Base-by-base conservation (phyloP, 2,888 invertebrate species). In the Oasisia sp. region DNA sequence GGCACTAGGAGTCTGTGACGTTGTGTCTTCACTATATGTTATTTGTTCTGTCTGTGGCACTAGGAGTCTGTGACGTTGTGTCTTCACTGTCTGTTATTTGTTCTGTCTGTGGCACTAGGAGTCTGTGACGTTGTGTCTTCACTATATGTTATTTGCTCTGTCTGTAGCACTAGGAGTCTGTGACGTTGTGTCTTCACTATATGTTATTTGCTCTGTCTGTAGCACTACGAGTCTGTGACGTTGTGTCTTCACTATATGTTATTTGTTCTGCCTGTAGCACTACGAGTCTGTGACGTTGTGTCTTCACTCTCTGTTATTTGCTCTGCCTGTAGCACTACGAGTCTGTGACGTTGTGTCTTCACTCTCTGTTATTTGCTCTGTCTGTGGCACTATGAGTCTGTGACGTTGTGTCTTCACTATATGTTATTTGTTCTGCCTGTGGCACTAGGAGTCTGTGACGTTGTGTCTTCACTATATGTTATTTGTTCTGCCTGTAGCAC, bases 241-340 rank as follows among this genome's bases (percentile, higher is more conserved):
- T 92, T 94, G 45, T n/a, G n/a, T n/a, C n/a, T n/a, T n/a, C n/a
- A n/a, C n/a, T n/a, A n/a, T n/a, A n/a, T n/a, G n/a, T n/a, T n/a
- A n/a, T n/a, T n/a, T n/a, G n/a, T n/a, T n/a, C n/a, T 32, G 91
- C 89, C 32, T 19, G 27, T 27, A 90, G 91, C 92, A 93, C 45
- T 94, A 94, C 89, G 94, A 94, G 92, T 93, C 94, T 12, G 92
- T 91, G 4, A 91, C 94, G 89, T 92, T 94, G 45, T n/a, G n/a
- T n/a, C n/a, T n/a, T n/a, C n/a, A n/a, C n/a, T n/a, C n/a, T n/a
- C n/a, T n/a, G n/a, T n/a, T n/a, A n/a, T n/a, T n/a, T n/a, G n/a
- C n/a, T n/a, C n/a, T 32, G 91, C 89, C 32, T 19, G 27, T 27
- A 90, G 91, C 92, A 93, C 45, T 94, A 94, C 89, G 94, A 94